Evolutionary conservation across 2,797 vertebrate genomes (phyloP), one percentile per base, ranked within the genome.

Genomic region (Sebastes itinus): DNA sequence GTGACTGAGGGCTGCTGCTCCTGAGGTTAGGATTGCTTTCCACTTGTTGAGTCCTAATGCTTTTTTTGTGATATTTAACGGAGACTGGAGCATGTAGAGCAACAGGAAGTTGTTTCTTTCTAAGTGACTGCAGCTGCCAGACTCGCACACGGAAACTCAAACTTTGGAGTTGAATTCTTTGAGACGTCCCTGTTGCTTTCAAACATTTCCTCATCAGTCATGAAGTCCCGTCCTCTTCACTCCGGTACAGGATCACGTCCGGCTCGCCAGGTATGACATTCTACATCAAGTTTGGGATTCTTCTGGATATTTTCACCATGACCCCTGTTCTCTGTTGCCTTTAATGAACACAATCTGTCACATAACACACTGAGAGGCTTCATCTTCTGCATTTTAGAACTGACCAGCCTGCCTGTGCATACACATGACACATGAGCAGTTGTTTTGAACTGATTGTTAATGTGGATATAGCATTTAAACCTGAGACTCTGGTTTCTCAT

Each of bases 21-120:
- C 75, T 74, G 83, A 82, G 28, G 75, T 59, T 46, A 3, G 65
- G 75, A 54, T 56, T 10, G 33, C 60, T 73, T 70, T 22, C 56
- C 68, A 5, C 42, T 8, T 4, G 18, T 71, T 23, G 60, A 42
- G 72, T 49, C 82, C 79, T 27, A 75, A 82, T 22, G 64, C 68
- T 83, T 86, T 63, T 55, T 49, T 54, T 63, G 71, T 87, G 70
- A 67, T 78, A 49, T 86, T 81, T 77, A 79, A 75, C 11, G 6
- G 67, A 77, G 63, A 80, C 81, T 75, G 81, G 80, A 82, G 79
- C 79, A 84, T 85, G 87, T 61, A 28, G 79, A 72, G 82, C 86
- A 77, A 74, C 80, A 62, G 77, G 77, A 82, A 28, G 1, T 67
- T 5, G 59, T 25, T 79, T 62, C 12, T 56, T 71, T 75, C 7